Evolutionary conservation across 2,113 vertebrate species (phyloP).

Genomic region (Festucalex cinctus): DNA sequence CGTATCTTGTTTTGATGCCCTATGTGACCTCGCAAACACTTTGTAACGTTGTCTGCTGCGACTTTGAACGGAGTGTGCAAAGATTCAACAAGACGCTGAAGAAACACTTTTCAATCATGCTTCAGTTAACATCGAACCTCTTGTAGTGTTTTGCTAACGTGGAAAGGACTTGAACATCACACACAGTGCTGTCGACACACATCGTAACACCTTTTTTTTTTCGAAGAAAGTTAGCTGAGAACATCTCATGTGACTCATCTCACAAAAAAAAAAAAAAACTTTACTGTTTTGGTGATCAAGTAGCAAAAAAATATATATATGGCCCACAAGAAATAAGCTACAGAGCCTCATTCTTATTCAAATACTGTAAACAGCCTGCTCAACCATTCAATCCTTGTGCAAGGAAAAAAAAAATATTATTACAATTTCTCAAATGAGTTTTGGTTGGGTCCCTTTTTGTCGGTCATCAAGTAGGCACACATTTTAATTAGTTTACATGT

Average conservation of each 20-base stretch:
- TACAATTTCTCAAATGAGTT: neutral
- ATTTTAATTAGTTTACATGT: neutral
- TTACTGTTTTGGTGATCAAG: neutral
- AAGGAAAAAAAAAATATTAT: neutral
- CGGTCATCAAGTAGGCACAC: neutral
- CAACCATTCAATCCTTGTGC: neutral
- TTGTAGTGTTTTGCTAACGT: conserved; percentile 37
- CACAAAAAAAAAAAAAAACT: neutral
- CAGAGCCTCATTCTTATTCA: conserved; percentile 10
- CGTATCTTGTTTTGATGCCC: conserved; percentile 19
- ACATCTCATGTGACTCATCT: conserved; percentile 38
- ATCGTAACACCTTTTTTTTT: conserved; percentile 40
- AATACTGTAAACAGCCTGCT: conserved; percentile 1
- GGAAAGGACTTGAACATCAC: conserved; percentile 53
- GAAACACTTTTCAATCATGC: conserved; percentile 45
- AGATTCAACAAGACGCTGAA: conserved; percentile 54
- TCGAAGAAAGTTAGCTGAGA: conserved; percentile 41
- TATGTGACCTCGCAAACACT: conserved; percentile 25
- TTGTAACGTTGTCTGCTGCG: conserved; percentile 14
- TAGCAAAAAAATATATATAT: neutral
- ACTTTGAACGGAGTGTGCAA: conserved; percentile 40
- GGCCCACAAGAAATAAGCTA: conserved; percentile 8
- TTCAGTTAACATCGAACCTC: conserved; percentile 36
- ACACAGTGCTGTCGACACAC: conserved; percentile 51
- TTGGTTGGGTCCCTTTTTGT: neutral